Evolutionary conservation across 2,888 invertebrate genomes (phyloP).

Genomic region (Brachyptera risi): DNA sequence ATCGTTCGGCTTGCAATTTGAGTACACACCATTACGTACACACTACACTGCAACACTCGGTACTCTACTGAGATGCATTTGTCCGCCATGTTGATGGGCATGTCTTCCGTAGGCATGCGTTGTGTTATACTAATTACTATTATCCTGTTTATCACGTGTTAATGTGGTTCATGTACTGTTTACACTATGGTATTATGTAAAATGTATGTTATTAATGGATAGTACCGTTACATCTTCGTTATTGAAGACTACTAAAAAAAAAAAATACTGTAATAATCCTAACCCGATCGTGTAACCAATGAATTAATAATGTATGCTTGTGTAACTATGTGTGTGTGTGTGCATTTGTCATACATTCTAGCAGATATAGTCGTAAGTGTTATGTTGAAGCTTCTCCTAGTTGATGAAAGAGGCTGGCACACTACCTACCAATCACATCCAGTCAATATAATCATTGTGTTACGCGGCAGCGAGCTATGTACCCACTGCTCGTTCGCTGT

Average conservation of each 20-base stretch:
- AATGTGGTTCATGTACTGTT: constrained; percentile 35
- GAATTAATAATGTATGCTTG: constrained; percentile 33
- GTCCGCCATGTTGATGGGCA: constrained; percentile 34
- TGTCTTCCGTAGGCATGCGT: constrained; percentile 36
- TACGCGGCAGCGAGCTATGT: background rate
- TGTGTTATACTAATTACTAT: constrained; percentile 29
- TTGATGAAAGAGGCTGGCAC: background rate
- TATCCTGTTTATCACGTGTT: constrained; percentile 34
- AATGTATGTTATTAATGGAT: constrained; percentile 36
- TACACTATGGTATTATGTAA: constrained; percentile 36
- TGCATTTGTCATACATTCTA: constrained; percentile 29
- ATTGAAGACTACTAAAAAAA: constrained; percentile 28
- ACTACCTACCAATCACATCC: constrained; percentile 1
- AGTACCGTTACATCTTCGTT: constrained; percentile 35
- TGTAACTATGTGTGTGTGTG: constrained; percentile 32
- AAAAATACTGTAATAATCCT: constrained; percentile 32
- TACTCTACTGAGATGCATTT: constrained; percentile 25
- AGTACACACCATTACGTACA: constrained; percentile 22
- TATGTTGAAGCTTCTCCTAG: constrained; percentile 15
- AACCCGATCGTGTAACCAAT: constrained; percentile 28
- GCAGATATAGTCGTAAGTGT: constrained; percentile 29
- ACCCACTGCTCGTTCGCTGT: background rate
- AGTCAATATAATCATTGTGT: background rate
- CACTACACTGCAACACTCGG: constrained; percentile 21
- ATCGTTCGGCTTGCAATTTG: constrained; percentile 26